Conservation (phyloP, 2,113 vertebrate species). For the pig (Sus scrofa) region DNA sequence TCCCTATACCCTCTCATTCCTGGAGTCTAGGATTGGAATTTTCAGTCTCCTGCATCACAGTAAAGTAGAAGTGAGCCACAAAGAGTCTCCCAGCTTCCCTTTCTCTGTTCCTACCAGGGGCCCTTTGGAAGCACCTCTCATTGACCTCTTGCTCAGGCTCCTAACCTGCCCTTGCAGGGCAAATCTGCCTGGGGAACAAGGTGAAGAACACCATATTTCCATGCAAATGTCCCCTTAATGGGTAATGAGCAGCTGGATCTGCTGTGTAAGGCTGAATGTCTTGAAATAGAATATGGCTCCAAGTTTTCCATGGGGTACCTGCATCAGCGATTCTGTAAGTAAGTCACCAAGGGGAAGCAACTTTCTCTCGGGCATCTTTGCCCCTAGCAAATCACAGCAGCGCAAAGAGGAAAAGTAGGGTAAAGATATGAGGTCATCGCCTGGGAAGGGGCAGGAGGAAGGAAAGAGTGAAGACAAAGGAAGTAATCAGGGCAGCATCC, state of each 20-base stretch:
- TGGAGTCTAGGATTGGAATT: not conserved
- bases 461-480: not conserved
- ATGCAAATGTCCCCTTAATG: conserved; percentile 60
- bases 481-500: not conserved
- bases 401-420: conserved; percentile 41
- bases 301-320: conserved; percentile 73
- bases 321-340: conserved; percentile 76
- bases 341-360: conserved; percentile 63
- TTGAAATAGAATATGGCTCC: conserved; percentile 79
- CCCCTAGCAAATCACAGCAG: conserved; percentile 59
- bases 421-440: not conserved
- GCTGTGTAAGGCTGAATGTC: conserved; percentile 76
- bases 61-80: not conserved
- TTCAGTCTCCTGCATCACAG: not conserved
- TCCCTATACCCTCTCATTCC: not conserved
- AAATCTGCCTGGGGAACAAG: not conserved
- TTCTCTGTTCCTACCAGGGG: not conserved
- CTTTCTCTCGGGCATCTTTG: conserved; percentile 61
- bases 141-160: not conserved
- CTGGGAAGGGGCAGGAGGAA: not conserved
- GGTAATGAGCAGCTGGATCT: conserved; percentile 60
- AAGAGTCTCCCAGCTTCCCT: not conserved
- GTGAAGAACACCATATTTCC: conserved; percentile 22
- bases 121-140: not conserved
- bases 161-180: not conserved